These are phyloP conservation scores for Epinephelus malabaricus DNA, from an alignment of 2,797 vertebrate species.

Conservation along the genomic window DNA sequence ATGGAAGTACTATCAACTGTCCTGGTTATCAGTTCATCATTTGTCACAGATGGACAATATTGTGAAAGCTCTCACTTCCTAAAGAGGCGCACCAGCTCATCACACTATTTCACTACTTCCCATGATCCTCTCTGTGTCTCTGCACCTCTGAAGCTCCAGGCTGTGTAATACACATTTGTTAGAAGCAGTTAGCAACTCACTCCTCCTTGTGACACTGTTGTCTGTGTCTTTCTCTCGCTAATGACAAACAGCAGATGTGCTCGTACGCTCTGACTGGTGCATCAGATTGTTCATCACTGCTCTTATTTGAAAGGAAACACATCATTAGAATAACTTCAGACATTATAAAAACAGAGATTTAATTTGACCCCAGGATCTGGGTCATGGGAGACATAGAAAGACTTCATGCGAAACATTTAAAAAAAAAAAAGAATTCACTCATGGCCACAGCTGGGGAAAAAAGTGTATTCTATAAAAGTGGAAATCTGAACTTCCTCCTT, in stretches of 20 bases:
- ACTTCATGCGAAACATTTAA: too few relatives aligned
- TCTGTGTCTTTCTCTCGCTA: slow-evolving; percentile 27
- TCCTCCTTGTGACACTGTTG: slow-evolving; percentile 39
- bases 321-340: too few relatives aligned
- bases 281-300: slow-evolving; percentile 1
- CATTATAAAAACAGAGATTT: too few relatives aligned
- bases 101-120: not conserved
- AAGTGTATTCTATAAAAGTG: too few relatives aligned
- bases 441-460: too few relatives aligned
- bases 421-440: too few relatives aligned
- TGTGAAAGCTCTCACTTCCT: slow-evolving; percentile 7
- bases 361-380: too few relatives aligned
- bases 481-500: too few relatives aligned
- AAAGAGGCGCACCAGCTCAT: not conserved
- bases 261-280: not conserved
- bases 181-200: slow-evolving; percentile 2
- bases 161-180: not conserved
- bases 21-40: slow-evolving; percentile 22
- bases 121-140: slow-evolving; percentile 5
- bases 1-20: slow-evolving; percentile 15
- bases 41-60: slow-evolving; percentile 5
- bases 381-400: too few relatives aligned
- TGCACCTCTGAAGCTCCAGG: not conserved
- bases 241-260: not conserved
- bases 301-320: too few relatives aligned